Evolutionary conservation across 1,140 invertebrate genomes (phyloP).

Genomic region (Triops cancriformis): DNA sequence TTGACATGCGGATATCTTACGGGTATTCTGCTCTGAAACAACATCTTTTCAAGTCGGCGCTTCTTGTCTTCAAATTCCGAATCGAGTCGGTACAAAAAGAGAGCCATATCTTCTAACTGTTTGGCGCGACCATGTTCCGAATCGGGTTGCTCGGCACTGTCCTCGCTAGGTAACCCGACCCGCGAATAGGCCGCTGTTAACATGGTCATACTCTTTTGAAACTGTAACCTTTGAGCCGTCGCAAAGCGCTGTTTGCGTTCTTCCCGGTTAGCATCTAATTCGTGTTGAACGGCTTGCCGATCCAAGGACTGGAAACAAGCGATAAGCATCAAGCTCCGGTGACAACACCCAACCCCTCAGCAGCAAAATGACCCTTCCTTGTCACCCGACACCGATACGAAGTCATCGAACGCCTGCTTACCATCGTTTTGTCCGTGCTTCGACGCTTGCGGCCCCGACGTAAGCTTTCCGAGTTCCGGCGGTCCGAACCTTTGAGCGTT

Average conservation of each 20-base stretch:
- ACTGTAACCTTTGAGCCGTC: slow-evolving; percentile 52
- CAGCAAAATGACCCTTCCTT: neutral
- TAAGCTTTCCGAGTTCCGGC: slow-evolving; percentile 16
- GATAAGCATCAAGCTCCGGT: neutral
- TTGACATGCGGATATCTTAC: slow-evolving; percentile 16
- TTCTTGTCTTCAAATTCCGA: slow-evolving; percentile 28
- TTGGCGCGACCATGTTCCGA: slow-evolving; percentile 36
- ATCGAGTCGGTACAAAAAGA: slow-evolving; percentile 28
- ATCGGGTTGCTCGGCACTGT: slow-evolving; percentile 3
- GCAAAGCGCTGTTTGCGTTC: slow-evolving; percentile 57
- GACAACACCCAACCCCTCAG: neutral
- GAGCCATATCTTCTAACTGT: slow-evolving; percentile 34
- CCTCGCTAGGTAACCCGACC: slow-evolving; percentile 18
- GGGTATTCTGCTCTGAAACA: slow-evolving; percentile 16
- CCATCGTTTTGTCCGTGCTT: slow-evolving; percentile 21
- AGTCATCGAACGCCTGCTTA: neutral
- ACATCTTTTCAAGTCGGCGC: slow-evolving; percentile 26
- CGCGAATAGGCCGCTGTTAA: slow-evolving; percentile 44
- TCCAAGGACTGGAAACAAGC: slow-evolving; percentile 28
- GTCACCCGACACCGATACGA: neutral
- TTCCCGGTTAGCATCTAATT: slow-evolving; percentile 56
- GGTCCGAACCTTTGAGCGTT: neutral
- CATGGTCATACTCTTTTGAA: slow-evolving; percentile 68
- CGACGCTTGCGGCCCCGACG: slow-evolving; percentile 25
- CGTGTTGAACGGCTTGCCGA: slow-evolving; percentile 50